A percentile compares a stretch with the other conserved stretches of the same genome.
Conservation (phyloP, 2,113 vertebrate genomes). For the Natator depressus region DNA sequence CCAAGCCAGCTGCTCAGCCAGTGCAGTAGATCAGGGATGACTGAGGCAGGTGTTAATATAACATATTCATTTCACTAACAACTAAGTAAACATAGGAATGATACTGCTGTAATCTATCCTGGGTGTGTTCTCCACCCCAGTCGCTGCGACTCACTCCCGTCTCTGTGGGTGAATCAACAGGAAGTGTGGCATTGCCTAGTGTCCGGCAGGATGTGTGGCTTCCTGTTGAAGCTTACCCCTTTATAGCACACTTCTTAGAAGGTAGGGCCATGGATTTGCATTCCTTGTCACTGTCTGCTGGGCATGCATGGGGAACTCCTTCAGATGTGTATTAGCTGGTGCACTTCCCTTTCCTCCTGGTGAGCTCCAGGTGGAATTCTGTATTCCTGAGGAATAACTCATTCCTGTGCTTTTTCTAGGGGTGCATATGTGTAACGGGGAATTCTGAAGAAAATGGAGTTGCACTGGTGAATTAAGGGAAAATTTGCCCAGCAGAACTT, state of each 20-base stretch:
- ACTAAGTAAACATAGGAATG: background rate
- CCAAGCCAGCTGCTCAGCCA: background rate
- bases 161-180: background rate
- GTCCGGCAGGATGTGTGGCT: rapidly evolving
- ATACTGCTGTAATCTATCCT: background rate
- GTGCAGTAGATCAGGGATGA: background rate
- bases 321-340: background rate
- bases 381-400: background rate
- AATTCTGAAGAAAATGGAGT: background rate
- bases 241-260: rapidly evolving
- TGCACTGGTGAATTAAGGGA: background rate
- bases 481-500: background rate
- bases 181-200: background rate
- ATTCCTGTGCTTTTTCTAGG: background rate
- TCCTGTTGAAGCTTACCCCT: background rate
- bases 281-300: background rate
- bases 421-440: rapidly evolving
- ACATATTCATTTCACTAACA: background rate
- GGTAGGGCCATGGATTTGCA: rapidly evolving
- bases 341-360: background rate
- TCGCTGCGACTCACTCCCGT: background rate
- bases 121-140: background rate
- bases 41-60: constrained; percentile 13
- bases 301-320: background rate
- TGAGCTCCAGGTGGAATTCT: background rate